Base-by-base conservation (phyloP, 1,140 invertebrate genomes). In the Wasmannia auropunctata region DNA sequence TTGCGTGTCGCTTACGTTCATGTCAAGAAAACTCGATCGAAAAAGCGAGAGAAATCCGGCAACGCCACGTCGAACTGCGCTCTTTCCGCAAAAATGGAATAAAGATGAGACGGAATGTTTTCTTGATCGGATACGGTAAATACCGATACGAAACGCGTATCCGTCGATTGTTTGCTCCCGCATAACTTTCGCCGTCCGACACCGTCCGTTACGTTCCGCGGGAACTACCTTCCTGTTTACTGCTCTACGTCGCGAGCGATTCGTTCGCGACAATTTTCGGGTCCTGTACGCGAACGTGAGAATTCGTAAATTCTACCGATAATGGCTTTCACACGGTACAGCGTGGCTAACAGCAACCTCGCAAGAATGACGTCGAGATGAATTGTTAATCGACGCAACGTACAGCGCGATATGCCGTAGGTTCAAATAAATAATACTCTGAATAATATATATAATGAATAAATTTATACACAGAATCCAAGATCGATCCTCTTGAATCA, bases 291-390 rank as follows among this genome's bases (percentile, higher is more conserved):
- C 11, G 28, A 62, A 85, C 58, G 43, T 85, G 81, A 85, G 58
- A 37, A 63, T 63, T 85, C 31, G 31, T 63, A 75, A 77, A 85
- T 85, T 76, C 81, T 25, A 31, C 40, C 58, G 72, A 85, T 85
- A 84, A 60, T 63, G 22, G 31, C 43, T 51, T 51, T 63, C 40
- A 54, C 69, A 40, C 46, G 3, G 14, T 5, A 28, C 58, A 43
- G 11, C 49, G 37, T 25, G 22, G 14, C 7, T 46, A 76, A 74
- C 19, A 83, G n/a, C 14, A 58, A 60, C 11, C 4, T 22, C 2
- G n/a, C 54, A 10, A 46, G 19, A 72, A 81, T 19, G 8, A 81
- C n/a, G n/a, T 5, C 22, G 49, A 81, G 4, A 19, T 56, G 65
- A 43, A 70, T 54, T 5, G 25, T 37, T 31, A 72, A 81, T 56